Conservation (phyloP, 2,797 vertebrate species). For the Sphaeramia orbicularis region DNA sequence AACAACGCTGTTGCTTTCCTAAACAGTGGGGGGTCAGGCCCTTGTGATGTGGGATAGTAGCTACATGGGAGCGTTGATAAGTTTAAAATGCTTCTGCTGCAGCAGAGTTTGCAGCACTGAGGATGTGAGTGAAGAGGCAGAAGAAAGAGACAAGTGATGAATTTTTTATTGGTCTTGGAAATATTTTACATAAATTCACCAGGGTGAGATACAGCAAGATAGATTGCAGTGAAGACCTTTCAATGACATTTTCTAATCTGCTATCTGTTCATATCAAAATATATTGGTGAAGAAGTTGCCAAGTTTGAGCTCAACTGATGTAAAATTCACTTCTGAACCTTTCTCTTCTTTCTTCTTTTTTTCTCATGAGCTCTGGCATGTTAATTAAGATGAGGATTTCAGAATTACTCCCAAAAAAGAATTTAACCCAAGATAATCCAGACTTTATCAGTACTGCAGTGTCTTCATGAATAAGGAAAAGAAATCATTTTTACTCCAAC, state of each 20-base stretch:
- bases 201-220: conserved; percentile 2
- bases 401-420: too few species aligned
- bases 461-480: too few species aligned
- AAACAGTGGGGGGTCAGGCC: conserved; percentile 12
- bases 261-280: neutral
- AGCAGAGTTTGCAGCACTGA: conserved; percentile 4
- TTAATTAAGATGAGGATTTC: too few species aligned
- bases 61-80: neutral
- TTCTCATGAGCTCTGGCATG: too few species aligned
- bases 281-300: neutral
- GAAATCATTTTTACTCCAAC: too few species aligned
- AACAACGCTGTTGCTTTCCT: neutral
- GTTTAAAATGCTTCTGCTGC: conserved; percentile 8
- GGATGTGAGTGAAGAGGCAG: conserved; percentile 14
- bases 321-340: too few species aligned
- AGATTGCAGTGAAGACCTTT: neutral
- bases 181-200: conserved; percentile 23
- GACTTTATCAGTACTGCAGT: too few species aligned
- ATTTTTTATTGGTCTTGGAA: conserved; percentile 44
- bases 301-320: neutral
- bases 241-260: too few species aligned
- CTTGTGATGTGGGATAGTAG: neutral
- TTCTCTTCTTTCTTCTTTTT: too few species aligned
- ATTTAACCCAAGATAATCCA: too few species aligned
- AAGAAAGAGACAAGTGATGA: conserved; percentile 37